Base-by-base conservation (phyloP, 2,797 vertebrate genomes). In the Nannoperca australis region DNA sequence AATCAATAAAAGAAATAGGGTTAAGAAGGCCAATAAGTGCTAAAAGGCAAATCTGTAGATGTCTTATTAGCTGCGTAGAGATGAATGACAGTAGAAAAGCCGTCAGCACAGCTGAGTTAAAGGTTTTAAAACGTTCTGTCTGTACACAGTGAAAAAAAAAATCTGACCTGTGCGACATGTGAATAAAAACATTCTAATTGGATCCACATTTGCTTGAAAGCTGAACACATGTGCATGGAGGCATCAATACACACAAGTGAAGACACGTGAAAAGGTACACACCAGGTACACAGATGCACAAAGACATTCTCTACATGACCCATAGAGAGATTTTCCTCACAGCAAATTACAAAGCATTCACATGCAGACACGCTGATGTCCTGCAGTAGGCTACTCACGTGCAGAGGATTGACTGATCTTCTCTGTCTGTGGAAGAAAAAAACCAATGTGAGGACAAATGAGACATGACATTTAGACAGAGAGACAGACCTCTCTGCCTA, bases 401-500 rank as follows among this genome's bases (percentile, higher is more conserved):
- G 97, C 97, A 98, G 59, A 98, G 96, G 85, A 98, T 98, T 22
- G 97, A 91, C 81, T 98, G 97, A 84, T 98, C 97, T 92, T 97
- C 97, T 81, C 97, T 93, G 92, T 97, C 97, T 97, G 94, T 73
- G n/a, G 67, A 83, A 81, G 70, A 71, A 71, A 82, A 83, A 83
- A 81, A 27, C 24, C 32, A 67, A 44, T 27, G 18, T 5, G 22
- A 82, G 22, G 24, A 61, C 27, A 78, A 51, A 49, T 61, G 14
- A 70, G 76, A 27, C 24, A 27, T 40, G 12, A 45, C 18, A 69
- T 9, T 22, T n/a, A 14, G 13, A 30, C 15, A n/a, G 11, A 17
- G 13, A 51, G 53, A 30, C 4, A 54, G 3, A 18, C 13, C 9
- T 38, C 36, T 56, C 15, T 55, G 27, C 8, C 15, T 15, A 13